Evolutionary conservation across 1,140 invertebrate species (phyloP), one percentile per base, ranked within the genome.

Genomic region (Drosophila mojavensis): DNA sequence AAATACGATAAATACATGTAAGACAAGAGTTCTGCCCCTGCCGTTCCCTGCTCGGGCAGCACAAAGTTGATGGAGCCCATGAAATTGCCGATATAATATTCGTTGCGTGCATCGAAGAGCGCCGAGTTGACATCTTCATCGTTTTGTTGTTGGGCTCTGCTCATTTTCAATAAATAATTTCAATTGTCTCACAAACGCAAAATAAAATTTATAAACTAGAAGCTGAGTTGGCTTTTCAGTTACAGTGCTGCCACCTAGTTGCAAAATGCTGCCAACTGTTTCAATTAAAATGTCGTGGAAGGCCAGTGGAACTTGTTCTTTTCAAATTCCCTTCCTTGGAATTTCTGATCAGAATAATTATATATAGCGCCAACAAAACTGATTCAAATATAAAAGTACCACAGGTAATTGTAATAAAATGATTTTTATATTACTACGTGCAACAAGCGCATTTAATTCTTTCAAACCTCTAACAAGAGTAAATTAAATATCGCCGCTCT

Each of bases 31-130:
- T 92, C 91, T 0, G 90, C 41, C 9, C 82, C 83, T n/a, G 90
- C 91, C 0, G 83, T 84, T 11, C 83, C 75, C 58, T 91, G 91
- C 17, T 92, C 89, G 0, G 91, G 91, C 33, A 92, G 74, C 55
- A 92, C 91, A 64, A 92, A 89, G 55, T 92, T 91, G n/a, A 92
- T 91, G 0, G 91, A 92, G n/a, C 86, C 89, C 91, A 92, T 92
- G 39, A 90, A 92, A 59, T 92, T 92, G 3, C 91, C 91, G 54
- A 92, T 82, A 53, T 91, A 92, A 51, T 92, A 92, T 53, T 92
- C 91, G 55, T 92, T 92, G 33, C 91, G 85, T 13, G 91, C 91
- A 65, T 92, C 90, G 59, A 92, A 92, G 5, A 92, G 66, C 33
- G 75, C 78, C 9, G 91, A 91, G 50, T 86, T 91, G 26, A 82